Evolutionary conservation across 1,140 invertebrate species (phyloP).

Genomic region (Tetranychus cinnabarinus): DNA sequence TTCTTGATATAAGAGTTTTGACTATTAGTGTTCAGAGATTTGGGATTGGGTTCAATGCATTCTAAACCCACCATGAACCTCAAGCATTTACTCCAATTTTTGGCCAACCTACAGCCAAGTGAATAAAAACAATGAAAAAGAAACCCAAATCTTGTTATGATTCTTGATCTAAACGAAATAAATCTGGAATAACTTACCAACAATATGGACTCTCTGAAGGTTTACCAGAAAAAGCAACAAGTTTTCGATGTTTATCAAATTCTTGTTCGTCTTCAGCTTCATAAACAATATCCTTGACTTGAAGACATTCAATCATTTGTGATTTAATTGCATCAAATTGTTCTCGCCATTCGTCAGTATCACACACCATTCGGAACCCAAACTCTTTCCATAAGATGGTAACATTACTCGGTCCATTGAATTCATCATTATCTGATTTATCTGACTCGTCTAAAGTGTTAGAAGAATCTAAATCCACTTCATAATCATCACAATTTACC

Average conservation of each 20-base stretch:
- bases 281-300: not conserved
- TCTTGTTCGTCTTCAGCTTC: constrained; percentile 37
- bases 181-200: not conserved
- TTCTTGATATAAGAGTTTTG: not conserved
- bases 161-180: not conserved
- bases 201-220: not conserved
- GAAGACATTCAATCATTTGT: not conserved
- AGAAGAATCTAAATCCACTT: too few species aligned
- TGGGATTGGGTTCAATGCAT: not conserved
- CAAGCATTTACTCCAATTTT: not conserved
- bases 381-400: not conserved
- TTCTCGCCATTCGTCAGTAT: not conserved
- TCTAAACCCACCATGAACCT: not conserved
- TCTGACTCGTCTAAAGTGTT: too few species aligned
- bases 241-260: not conserved
- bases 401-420: not conserved
- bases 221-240: not conserved
- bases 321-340: not conserved
- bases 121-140: not conserved
- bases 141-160: not conserved
- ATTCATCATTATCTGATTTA: not conserved
- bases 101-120: not conserved
- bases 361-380: not conserved
- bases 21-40: not conserved
- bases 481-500: too few species aligned